These are phyloP conservation scores for Gymnoscopelus microlampas DNA, from an alignment of 2,797 vertebrate genomes.

Conservation along the genomic window DNA sequence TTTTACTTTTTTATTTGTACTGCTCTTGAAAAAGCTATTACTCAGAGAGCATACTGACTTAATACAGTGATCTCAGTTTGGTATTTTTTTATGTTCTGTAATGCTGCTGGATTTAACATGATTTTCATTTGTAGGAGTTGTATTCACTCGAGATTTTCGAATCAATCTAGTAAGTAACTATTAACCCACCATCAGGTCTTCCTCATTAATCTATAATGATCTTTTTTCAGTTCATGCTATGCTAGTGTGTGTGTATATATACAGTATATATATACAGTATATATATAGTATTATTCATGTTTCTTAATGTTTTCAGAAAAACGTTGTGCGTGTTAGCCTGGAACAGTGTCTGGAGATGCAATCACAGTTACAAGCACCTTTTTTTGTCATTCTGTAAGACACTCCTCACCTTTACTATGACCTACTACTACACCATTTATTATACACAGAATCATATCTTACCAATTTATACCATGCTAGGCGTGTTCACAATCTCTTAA, in stretches of 20 bases:
- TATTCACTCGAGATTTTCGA: conserved; percentile 87
- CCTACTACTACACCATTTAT: background rate
- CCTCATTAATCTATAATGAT: background rate
- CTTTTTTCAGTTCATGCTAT: background rate
- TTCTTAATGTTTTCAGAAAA: conserved; percentile 69
- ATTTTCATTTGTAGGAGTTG: conserved; percentile 79
- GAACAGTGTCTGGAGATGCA: conserved; percentile 73
- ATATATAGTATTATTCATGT: conserved; percentile 14
- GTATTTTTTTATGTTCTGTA: too few species aligned
- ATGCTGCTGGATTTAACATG: background rate
- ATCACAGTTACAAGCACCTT: conserved; percentile 75
- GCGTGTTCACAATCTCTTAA: background rate
- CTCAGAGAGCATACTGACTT: too few species aligned
- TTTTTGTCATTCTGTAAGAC: conserved; percentile 85
- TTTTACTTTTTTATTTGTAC: background rate
- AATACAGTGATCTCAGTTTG: too few species aligned
- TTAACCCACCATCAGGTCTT: background rate
- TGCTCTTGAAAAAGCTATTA: too few species aligned
- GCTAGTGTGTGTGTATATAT: too few species aligned
- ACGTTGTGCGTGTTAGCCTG: conserved; percentile 57
- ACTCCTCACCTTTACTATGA: background rate
- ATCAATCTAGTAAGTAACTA: conserved; percentile 76
- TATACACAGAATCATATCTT: background rate
- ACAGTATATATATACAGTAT: background rate
- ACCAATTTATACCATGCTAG: background rate